Conservation (phyloP, 2,113 vertebrate species). For the Otis tarda region DNA sequence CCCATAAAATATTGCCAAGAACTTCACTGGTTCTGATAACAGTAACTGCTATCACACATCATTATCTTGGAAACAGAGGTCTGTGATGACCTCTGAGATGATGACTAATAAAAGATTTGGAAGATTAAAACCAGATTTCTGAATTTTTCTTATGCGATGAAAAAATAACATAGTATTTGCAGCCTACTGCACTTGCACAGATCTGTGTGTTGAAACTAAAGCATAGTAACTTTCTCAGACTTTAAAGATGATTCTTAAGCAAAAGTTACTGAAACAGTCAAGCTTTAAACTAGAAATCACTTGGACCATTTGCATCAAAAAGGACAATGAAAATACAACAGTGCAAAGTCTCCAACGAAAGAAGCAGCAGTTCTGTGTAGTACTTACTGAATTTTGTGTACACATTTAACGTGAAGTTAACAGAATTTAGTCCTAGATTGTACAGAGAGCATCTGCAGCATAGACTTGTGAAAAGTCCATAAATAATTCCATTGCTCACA, state of each 20-base stretch:
- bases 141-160: not conserved
- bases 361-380: not conserved
- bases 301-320: not conserved
- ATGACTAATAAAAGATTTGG: not conserved
- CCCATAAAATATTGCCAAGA: not conserved
- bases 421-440: not conserved
- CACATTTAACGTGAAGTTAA: not conserved
- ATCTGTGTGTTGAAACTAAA: not conserved
- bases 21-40: not conserved
- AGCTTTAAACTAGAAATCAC: not conserved
- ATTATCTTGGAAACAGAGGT: not conserved
- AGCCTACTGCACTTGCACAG: not conserved
- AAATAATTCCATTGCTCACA: not conserved
- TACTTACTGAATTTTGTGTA: not conserved
- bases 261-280: not conserved
- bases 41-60: not conserved
- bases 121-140: not conserved
- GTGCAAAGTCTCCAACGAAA: not conserved
- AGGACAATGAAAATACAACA: not conserved
- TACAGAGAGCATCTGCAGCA: not conserved
- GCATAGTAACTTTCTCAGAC: not conserved
- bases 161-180: not conserved
- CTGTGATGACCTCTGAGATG: not conserved
- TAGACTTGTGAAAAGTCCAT: not conserved
- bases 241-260: not conserved